Conservation (phyloP, 2,797 vertebrate genomes). For the Pelobates cultripes region DNA sequence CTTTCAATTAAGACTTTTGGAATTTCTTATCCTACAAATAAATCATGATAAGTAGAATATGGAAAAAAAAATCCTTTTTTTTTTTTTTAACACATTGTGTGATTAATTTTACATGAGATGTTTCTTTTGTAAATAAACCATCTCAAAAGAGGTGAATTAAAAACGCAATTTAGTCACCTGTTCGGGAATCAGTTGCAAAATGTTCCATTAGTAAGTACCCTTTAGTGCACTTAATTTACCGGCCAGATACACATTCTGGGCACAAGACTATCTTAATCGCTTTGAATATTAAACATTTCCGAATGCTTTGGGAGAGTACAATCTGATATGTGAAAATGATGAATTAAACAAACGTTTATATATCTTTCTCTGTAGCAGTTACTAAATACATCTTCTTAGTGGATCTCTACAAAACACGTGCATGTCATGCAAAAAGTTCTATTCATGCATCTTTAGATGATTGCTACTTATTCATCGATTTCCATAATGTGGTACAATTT, state of each 20-base stretch:
- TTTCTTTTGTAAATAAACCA: too few species aligned
- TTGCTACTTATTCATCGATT: slow-evolving; percentile 53
- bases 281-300: slow-evolving; percentile 5
- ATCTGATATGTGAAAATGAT: not conserved
- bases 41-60: too few species aligned
- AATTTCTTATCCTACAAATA: too few species aligned
- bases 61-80: too few species aligned
- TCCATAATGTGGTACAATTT: slow-evolving; percentile 49
- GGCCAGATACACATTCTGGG: not conserved
- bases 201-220: not conserved
- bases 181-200: not conserved
- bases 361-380: not conserved
- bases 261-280: not conserved
- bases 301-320: not conserved
- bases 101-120: too few species aligned
- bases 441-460: slow-evolving; percentile 35
- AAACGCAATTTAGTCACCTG: not conserved
- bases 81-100: too few species aligned
- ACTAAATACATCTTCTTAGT: slow-evolving; percentile 3
- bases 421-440: slow-evolving; percentile 32
- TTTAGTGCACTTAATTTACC: not conserved
- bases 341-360: not conserved
- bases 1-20: too few species aligned
- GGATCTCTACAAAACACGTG: slow-evolving; percentile 30
- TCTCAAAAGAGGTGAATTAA: not conserved